A percentile compares a stretch with the other conserved stretches of the same genome.
Evolutionary conservation across 2,113 vertebrate species (phyloP).

Genomic region (Cromileptes altivelis): DNA sequence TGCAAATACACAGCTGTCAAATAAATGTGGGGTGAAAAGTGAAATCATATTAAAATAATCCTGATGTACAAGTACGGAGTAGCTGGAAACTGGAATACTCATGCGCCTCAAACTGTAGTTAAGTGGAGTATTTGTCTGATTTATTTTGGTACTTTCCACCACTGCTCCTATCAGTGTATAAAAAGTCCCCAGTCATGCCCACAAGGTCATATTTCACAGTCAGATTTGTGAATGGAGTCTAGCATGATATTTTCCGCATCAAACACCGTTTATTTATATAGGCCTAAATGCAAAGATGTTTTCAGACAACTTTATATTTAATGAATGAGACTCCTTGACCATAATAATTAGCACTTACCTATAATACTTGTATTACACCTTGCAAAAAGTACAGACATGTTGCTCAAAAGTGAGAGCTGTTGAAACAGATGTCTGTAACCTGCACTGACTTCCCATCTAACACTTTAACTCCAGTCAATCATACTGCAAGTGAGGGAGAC

Average conservation of each 20-base stretch:
- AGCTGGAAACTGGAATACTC: not conserved
- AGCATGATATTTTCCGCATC: not conserved
- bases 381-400: not conserved
- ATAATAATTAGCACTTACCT: not conserved
- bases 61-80: not conserved
- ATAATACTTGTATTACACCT: not conserved
- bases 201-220: not conserved
- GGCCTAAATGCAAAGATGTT: not conserved
- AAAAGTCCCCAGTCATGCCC: not conserved
- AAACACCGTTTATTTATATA: not conserved
- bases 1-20: not conserved
- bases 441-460: not conserved
- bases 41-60: not conserved
- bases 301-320: not conserved
- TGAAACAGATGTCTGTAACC: not conserved
- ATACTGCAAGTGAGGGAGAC: not conserved
- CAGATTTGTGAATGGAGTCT: not conserved
- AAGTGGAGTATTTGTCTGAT: not conserved
- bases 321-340: not conserved
- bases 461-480: constrained; percentile 3
- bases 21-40: not conserved
- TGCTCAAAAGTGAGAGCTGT: not conserved
- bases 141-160: not conserved
- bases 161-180: not conserved
- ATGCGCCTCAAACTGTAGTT: not conserved